These are phyloP conservation scores for Campylomormyrus numenius DNA, from an alignment of 2,113 vertebrate genomes.

Conservation along the genomic window DNA sequence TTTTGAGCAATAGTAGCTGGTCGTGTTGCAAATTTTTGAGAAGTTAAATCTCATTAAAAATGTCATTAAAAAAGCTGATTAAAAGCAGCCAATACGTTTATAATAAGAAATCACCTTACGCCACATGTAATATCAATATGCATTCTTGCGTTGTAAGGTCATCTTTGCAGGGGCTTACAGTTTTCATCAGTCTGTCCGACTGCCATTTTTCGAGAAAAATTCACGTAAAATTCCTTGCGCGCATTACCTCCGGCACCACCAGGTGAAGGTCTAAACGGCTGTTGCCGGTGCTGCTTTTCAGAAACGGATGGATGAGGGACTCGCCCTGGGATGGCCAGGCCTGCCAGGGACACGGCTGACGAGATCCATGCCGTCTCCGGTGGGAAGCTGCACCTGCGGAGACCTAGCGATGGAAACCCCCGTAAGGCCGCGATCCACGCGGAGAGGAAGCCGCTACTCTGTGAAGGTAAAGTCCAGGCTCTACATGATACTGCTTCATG, in stretches of 20 bases:
- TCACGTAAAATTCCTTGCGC: not conserved
- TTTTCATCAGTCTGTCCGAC: not conserved
- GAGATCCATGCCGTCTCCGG: slow-evolving; percentile 32
- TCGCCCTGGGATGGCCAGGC: slow-evolving; percentile 29
- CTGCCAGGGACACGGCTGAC: slow-evolving; percentile 19
- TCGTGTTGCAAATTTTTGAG: not conserved
- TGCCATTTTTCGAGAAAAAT: not conserved
- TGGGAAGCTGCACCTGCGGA: slow-evolving; percentile 25
- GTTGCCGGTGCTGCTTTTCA: slow-evolving; percentile 38
- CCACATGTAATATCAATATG: not conserved
- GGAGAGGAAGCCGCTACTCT: slow-evolving; percentile 33
- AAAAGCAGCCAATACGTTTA: not conserved
- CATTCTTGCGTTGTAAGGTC: not conserved
- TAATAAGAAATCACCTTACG: not conserved
- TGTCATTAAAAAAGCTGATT: not conserved
- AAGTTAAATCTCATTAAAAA: not conserved
- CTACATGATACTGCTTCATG: not conserved
- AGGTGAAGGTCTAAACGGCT: not conserved
- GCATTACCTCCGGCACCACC: not conserved
- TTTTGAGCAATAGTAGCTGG: not conserved
- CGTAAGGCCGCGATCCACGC: slow-evolving; percentile 36
- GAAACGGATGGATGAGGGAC: slow-evolving; percentile 52
- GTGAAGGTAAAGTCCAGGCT: slow-evolving; percentile 49
- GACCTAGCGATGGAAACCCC: slow-evolving; percentile 45
- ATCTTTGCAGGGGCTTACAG: not conserved